Evolutionary conservation across 2,888 invertebrate species (phyloP).

Genomic region (Petrolisthes cinctipes): DNA sequence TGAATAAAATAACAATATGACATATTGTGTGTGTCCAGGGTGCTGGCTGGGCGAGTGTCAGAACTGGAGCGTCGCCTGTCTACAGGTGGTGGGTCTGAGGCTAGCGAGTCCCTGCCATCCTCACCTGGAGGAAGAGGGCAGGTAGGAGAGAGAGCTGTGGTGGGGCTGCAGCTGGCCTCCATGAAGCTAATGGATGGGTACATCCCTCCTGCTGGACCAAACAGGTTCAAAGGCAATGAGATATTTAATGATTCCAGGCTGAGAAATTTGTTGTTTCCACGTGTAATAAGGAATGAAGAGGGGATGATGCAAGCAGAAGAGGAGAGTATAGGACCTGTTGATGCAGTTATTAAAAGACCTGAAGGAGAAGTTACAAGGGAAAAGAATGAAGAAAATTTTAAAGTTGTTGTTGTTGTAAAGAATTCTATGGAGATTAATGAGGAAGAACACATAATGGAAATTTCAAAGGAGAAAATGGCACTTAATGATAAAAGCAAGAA

Average conservation of each 20-base stretch:
- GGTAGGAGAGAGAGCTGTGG: background rate
- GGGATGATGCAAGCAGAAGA: background rate
- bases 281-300: background rate
- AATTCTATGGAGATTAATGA: background rate
- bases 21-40: constrained; percentile 24
- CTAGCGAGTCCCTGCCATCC: background rate
- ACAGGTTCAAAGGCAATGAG: constrained; percentile 34
- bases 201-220: constrained; percentile 44
- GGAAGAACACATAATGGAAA: background rate
- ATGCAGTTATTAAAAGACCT: too few relatives aligned
- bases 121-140: background rate
- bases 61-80: constrained; percentile 46
- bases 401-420: too few relatives aligned
- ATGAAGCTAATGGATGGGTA: constrained; percentile 53
- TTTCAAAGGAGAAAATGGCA: background rate
- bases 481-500: background rate
- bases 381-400: background rate
- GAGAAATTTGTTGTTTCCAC: background rate
- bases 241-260: constrained; percentile 34
- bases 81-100: background rate
- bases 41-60: constrained; percentile 35
- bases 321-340: background rate
- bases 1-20: background rate
- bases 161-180: constrained; percentile 34
- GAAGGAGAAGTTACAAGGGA: background rate